Evolutionary conservation across 2,113 vertebrate genomes (phyloP).

Genomic region (Terrapene triunguis): DNA sequence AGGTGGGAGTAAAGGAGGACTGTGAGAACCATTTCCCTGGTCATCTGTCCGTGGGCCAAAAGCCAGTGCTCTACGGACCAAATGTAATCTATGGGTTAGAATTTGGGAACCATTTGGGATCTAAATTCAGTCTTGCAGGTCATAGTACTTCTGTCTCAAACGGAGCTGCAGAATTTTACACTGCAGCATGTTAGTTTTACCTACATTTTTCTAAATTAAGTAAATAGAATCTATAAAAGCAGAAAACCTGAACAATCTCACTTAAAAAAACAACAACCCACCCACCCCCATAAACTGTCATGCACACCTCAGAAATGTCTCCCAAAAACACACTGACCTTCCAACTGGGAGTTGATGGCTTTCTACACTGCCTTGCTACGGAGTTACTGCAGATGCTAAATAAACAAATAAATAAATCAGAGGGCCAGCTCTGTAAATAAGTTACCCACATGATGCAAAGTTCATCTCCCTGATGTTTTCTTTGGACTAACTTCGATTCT

Average conservation of each 20-base stretch:
- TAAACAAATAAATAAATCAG: conserved; percentile 35
- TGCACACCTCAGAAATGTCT: conserved; percentile 33
- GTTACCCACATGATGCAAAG: not conserved
- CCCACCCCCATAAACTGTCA: not conserved
- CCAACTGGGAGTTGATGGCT: conserved; percentile 41
- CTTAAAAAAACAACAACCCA: not conserved
- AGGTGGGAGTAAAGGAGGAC: not conserved
- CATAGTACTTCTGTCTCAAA: not conserved
- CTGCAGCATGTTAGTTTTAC: not conserved
- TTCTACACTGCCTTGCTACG: conserved; percentile 16
- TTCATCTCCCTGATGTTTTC: not conserved
- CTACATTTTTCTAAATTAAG: not conserved
- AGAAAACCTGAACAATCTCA: not conserved
- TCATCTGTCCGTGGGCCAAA: not conserved
- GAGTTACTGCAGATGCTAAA: not conserved
- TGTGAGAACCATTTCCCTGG: not conserved
- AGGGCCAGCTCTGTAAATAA: not conserved
- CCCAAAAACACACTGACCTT: conserved; percentile 57
- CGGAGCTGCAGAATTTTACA: not conserved
- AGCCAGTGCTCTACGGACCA: not conserved
- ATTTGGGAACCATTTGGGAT: not conserved
- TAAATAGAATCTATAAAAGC: conserved; percentile 8
- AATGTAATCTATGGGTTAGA: rapidly evolving
- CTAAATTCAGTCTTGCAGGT: not conserved
- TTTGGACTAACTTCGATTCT: conserved; percentile 15